These are phyloP conservation scores for Rhopalosiphum nymphaeae DNA, from an alignment of 2,888 invertebrate species.

Conservation along the genomic window DNA sequence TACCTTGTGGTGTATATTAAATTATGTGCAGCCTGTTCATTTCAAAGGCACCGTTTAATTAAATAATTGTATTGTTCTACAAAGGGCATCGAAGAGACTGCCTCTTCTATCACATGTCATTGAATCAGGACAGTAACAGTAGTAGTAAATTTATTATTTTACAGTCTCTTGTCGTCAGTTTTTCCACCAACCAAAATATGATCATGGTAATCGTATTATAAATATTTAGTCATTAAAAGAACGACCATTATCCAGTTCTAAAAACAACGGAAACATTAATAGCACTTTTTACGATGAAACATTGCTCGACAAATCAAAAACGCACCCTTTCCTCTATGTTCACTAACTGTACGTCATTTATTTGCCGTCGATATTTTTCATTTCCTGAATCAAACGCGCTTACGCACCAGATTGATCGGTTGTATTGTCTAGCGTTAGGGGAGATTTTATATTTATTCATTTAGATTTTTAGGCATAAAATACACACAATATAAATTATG, in stretches of 20 bases:
- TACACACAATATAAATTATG: background rate
- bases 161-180: background rate
- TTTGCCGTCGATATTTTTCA: slow-evolving; percentile 52
- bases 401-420: slow-evolving; percentile 8
- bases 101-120: background rate
- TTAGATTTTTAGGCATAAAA: background rate
- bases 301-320: slow-evolving; percentile 54
- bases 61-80: slow-evolving; percentile 33
- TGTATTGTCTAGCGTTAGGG: slow-evolving; percentile 14
- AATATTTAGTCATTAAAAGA: slow-evolving; percentile 20
- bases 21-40: slow-evolving; percentile 16
- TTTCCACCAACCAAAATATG: background rate
- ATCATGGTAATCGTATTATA: background rate
- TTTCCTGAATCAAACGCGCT: slow-evolving; percentile 38
- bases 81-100: background rate
- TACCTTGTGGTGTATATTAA: slow-evolving; percentile 32
- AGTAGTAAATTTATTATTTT: slow-evolving; percentile 26
- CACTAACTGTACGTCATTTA: slow-evolving; percentile 9
- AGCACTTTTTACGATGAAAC: slow-evolving; percentile 46
- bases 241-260: background rate
- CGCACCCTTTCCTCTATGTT: background rate
- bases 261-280: slow-evolving; percentile 51
- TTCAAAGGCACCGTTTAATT: slow-evolving; percentile 34
- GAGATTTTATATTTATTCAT: slow-evolving; percentile 29
- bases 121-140: background rate